Conservation (phyloP, 2,797 vertebrate species). For the Lacerta viridis region DNA sequence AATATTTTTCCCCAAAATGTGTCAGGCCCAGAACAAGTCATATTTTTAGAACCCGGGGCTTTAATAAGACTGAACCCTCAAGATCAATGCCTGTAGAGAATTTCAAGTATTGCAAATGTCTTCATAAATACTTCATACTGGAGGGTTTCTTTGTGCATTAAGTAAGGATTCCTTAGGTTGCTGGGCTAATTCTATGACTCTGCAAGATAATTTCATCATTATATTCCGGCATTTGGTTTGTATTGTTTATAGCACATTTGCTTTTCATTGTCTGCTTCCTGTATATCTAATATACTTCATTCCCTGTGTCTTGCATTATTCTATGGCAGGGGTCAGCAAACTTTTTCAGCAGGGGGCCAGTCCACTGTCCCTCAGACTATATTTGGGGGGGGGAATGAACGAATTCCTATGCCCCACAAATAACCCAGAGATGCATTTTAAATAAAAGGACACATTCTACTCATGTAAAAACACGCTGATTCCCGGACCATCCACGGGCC, state of each 20-base stretch:
- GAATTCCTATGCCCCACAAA: too few relatives aligned
- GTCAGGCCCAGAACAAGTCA: too few relatives aligned
- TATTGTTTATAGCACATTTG: neutral
- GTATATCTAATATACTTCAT: neutral
- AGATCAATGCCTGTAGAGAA: neutral
- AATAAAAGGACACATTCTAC: too few relatives aligned
- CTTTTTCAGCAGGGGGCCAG: too few relatives aligned
- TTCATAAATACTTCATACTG: neutral
- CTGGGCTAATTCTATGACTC: neutral
- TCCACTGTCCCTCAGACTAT: too few relatives aligned
- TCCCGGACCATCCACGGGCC: too few relatives aligned
- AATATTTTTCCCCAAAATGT: too few relatives aligned
- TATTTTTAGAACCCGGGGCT: too few relatives aligned
- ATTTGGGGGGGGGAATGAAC: too few relatives aligned
- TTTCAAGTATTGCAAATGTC: neutral
- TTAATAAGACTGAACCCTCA: conserved; percentile 23
- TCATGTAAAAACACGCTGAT: too few relatives aligned
- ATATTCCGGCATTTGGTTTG: conserved; percentile 1
- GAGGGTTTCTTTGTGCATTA: neutral
- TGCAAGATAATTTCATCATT: conserved; percentile 8
- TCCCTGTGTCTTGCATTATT: neutral
- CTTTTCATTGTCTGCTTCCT: conserved; percentile 21
- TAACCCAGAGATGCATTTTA: too few relatives aligned
- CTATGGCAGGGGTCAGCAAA: too few relatives aligned
- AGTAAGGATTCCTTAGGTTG: neutral